Conservation (phyloP, 2,797 vertebrate species). For the Aulostomus chinensis region DNA sequence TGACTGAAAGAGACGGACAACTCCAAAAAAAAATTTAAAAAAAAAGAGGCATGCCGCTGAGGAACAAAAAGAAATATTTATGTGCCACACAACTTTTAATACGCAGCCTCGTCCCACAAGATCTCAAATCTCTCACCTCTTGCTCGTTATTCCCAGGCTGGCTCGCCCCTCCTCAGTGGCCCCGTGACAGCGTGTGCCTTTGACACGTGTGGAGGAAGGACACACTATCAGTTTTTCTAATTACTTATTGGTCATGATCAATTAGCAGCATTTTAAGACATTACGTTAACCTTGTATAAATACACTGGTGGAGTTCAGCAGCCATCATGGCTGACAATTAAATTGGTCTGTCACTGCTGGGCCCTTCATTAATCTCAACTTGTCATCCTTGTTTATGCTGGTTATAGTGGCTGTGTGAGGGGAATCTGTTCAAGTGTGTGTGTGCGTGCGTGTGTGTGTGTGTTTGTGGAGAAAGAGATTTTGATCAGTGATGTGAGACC, state of each 20-base stretch:
- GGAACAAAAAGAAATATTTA: no score
- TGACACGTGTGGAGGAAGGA: slow-evolving; percentile 51
- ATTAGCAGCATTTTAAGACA: slow-evolving; percentile 89
- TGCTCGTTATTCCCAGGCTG: slow-evolving; percentile 8
- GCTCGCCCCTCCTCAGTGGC: background rate
- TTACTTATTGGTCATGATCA: slow-evolving; percentile 95
- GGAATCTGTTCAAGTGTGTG: slow-evolving; percentile 5
- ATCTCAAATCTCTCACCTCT: slow-evolving; percentile 19
- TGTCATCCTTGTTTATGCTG: slow-evolving; percentile 98
- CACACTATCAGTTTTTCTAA: slow-evolving; percentile 75
- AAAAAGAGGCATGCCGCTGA: no score
- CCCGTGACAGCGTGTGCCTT: slow-evolving; percentile 28
- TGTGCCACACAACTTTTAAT: no score
- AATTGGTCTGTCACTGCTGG: slow-evolving; percentile 93
- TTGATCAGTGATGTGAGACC: slow-evolving; percentile 36
- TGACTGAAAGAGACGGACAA: no score
- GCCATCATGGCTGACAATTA: slow-evolving; percentile 95
- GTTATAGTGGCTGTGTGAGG: slow-evolving; percentile 81
- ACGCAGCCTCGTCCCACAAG: no score
- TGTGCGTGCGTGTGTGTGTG: slow-evolving; percentile 15
- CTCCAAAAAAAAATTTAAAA: no score
- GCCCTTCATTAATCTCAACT: slow-evolving; percentile 98
- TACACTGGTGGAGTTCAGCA: slow-evolving; percentile 90
- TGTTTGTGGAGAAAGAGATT: slow-evolving; percentile 12
- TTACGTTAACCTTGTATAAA: slow-evolving; percentile 87